A percentile compares a stretch with the other conserved stretches of the same genome.
Evolutionary conservation across 2,113 vertebrate genomes (phyloP).

Genomic region (Pantherophis guttatus): DNA sequence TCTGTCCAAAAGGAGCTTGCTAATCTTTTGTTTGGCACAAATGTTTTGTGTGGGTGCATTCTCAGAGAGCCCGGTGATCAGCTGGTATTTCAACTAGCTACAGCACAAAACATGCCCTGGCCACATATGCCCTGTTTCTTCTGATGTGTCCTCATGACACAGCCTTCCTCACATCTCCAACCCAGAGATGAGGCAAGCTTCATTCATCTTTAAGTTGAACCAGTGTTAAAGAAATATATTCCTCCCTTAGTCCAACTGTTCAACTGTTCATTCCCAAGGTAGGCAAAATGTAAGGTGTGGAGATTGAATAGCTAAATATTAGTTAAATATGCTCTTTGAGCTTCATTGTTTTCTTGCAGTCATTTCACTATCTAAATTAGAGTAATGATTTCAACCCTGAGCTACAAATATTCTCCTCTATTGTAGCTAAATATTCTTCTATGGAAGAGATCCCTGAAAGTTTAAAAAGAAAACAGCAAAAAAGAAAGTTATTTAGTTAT

Average conservation of each 20-base stretch:
- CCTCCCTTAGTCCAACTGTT: background rate
- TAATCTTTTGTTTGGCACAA: background rate
- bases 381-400: background rate
- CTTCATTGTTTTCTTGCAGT: background rate
- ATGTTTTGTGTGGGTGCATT: background rate
- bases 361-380: background rate
- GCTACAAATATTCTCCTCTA: background rate
- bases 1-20: background rate
- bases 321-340: background rate
- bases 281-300: background rate
- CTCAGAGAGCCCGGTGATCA: background rate
- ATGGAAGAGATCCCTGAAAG: background rate
- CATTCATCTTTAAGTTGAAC: background rate
- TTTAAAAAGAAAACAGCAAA: background rate
- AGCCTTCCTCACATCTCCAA: background rate
- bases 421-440: background rate
- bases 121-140: background rate
- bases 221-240: background rate
- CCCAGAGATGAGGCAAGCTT: background rate
- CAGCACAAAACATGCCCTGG: background rate
- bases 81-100: background rate
- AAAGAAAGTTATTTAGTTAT: background rate
- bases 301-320: background rate
- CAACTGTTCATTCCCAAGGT: background rate
- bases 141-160: background rate